Conservation (phyloP, 2,888 invertebrate genomes). For the Coenonympha glycerion region DNA sequence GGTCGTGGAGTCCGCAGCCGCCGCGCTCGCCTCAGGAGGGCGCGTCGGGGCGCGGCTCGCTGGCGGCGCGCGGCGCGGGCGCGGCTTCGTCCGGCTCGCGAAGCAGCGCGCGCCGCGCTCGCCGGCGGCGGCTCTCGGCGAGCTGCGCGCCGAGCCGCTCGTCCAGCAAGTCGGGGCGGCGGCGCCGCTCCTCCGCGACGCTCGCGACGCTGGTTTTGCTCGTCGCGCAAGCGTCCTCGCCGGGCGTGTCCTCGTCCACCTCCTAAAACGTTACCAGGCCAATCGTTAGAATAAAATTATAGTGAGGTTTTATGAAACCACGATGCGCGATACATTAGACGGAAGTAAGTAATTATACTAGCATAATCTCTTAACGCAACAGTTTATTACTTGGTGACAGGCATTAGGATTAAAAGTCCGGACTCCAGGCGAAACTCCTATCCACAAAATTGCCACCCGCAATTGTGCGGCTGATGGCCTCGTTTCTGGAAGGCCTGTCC, state of each 20-base stretch:
- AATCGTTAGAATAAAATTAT: too few species aligned
- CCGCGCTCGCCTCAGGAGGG: neutral
- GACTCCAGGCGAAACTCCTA: too few species aligned
- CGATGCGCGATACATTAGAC: too few species aligned
- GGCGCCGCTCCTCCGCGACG: conserved; percentile 45
- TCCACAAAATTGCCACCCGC: too few species aligned
- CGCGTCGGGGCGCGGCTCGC: conserved; percentile 13
- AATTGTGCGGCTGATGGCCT: too few species aligned
- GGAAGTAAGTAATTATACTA: too few species aligned
- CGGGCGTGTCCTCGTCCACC: conserved; percentile 80
- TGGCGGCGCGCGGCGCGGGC: conserved; percentile 8
- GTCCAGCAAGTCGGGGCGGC: conserved; percentile 69
- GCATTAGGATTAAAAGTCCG: too few species aligned
- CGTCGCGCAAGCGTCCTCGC: conserved; percentile 23
- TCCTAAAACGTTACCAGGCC: conserved; percentile 66
- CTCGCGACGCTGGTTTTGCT: conserved; percentile 41
- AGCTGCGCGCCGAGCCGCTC: conserved; percentile 72
- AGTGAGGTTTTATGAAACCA: too few species aligned
- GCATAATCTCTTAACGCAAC: too few species aligned
- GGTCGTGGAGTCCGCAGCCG: too few species aligned
- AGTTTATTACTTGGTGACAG: too few species aligned
- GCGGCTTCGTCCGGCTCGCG: conserved; percentile 35
- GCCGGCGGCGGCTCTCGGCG: conserved; percentile 72
- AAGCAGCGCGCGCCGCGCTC: conserved; percentile 44
- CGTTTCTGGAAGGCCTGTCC: too few species aligned